phyloP scores from a whole-genome alignment of 2,797 vertebrate species.

The Onychomys arenicola region DNA sequence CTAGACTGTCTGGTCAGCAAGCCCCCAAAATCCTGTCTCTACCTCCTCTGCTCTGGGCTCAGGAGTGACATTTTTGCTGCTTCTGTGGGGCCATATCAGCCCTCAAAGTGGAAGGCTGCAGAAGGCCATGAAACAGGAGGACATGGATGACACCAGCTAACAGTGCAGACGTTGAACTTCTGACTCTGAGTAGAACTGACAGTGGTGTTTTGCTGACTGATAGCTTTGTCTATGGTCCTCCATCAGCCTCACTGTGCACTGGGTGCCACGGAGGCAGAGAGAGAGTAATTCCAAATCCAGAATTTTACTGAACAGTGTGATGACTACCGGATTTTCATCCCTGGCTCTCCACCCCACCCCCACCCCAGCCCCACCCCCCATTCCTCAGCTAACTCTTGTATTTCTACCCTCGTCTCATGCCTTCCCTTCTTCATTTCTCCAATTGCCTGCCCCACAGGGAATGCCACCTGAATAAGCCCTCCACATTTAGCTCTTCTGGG shows the following conservation, averaged over 20 bases:
- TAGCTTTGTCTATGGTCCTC: background rate
- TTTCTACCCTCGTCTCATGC: background rate
- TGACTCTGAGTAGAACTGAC: background rate
- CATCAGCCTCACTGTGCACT: background rate
- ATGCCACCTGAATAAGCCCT: background rate
- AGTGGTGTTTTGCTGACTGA: background rate
- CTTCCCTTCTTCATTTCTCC: background rate
- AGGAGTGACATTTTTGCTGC: background rate
- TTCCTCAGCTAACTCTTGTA: background rate
- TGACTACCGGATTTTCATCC: background rate
- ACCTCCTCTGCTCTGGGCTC: background rate
- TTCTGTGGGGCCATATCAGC: background rate
- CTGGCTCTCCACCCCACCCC: background rate
- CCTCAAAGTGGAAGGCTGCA: background rate
- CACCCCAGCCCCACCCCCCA: too few species aligned
- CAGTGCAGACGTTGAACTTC: accelerated
- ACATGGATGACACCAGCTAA: background rate
- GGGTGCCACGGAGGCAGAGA: background rate
- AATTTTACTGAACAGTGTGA: background rate
- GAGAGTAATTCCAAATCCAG: background rate
- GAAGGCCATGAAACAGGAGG: background rate
- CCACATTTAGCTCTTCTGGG: background rate
- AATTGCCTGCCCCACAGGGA: background rate
- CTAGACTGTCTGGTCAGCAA: background rate
- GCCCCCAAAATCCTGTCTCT: background rate